phyloP scores from a whole-genome alignment of 2,113 vertebrate species.

The Oostethus manadensis region DNA sequence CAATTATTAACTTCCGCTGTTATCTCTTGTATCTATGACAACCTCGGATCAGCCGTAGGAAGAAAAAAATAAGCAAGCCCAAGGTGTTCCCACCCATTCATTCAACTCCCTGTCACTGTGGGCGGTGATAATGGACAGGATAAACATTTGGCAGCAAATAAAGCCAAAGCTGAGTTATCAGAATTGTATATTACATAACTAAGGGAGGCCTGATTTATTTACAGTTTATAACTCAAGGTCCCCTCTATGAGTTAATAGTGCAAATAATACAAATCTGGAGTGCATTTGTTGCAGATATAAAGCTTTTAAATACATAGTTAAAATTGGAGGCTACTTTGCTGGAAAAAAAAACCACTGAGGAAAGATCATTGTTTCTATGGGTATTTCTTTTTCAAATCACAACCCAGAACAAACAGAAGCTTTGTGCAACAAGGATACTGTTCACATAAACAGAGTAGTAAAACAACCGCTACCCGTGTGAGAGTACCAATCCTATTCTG shows the following conservation, averaged over 20 bases:
- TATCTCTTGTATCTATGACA: background rate
- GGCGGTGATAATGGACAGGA: no score
- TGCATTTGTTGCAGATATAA: background rate
- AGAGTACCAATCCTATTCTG: background rate
- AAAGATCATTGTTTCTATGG: background rate
- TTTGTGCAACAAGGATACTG: background rate
- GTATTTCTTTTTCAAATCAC: background rate
- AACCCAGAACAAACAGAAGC: background rate
- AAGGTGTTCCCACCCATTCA: no score
- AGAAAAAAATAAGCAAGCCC: no score
- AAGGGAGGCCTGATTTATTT: no score
- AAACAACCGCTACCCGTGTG: background rate
- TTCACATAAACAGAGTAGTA: no score
- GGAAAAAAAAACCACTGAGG: no score
- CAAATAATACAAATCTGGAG: background rate
- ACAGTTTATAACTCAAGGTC: no score
- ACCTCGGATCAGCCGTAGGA: background rate
- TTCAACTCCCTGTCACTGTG: no score
- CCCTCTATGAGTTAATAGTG: no score
- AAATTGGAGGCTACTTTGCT: background rate
- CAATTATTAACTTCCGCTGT: slow-evolving; percentile 44
- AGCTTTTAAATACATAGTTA: background rate
- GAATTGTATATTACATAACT: no score
- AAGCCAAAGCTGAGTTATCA: no score
- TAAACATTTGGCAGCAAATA: no score